Base-by-base conservation (phyloP, 2,797 vertebrate genomes). In the Ptychadena robeensis region DNA sequence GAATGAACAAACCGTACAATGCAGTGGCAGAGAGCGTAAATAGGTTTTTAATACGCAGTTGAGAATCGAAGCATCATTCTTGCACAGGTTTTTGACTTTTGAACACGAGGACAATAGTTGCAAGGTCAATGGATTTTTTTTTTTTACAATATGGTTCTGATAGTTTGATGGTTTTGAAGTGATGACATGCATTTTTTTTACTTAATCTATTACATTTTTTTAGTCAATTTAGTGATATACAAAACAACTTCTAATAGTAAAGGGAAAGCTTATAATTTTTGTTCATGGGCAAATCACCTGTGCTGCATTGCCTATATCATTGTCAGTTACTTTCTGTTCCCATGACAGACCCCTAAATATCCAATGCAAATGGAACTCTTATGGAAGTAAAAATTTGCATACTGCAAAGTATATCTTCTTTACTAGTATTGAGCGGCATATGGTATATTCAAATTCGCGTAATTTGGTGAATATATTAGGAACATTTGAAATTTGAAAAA, bases 11-110 rank as follows among this genome's bases (percentile, higher is more conserved):
- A 37, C 76, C 65, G 35, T 79, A 79, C 65, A 79, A 59, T 68
- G 65, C 32, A 69, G 34, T 28, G 15, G 65, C 76, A 53, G 30
- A 35, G 15, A 79, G 44, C 10, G 37, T 68, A 69, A 79, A 79
- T 79, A 53, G 65, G 31, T 79, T 69, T 53, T 69, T 79, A 79
- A 68, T 68, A 68, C 31, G 35, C n/a, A 34, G 57, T 61, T 48
- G 31, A 59, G 35, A 68, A 57, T 79, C 32, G 31, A 37, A 64
- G 65, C 22, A 48, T 67, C 65, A 14, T 44, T 10, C 70, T 34
- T 61, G n/a, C 59, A 64, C 73, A 38, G 61, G 37, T 32, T 28
- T 64, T 34, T 27, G 7, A n/a, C n/a, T 40, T 77, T 66, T 32
- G 53, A 40, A 28, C 38, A 32, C 30, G 4, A 64, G 53, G 25